Evolutionary conservation across 92 coral and sea anemone species (phyloP).

Genomic region (Actinernus sp.): DNA sequence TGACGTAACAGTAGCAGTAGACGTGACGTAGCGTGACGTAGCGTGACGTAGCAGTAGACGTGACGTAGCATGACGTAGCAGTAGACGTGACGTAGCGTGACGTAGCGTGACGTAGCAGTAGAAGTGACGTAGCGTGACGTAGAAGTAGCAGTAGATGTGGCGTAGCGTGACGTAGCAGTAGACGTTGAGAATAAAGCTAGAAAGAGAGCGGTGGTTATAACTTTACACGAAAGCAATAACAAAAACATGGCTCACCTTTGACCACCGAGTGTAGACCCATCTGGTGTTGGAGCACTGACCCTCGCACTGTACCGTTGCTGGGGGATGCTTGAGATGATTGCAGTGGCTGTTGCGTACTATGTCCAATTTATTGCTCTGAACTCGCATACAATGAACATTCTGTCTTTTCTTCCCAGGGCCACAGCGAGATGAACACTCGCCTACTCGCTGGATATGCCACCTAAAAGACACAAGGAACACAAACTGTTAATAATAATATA

Average conservation of each 20-base stretch:
- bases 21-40: too few relatives aligned
- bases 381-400: constrained; percentile 61
- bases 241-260: constrained; percentile 44
- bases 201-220: too few relatives aligned
- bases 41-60: too few relatives aligned
- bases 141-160: too few relatives aligned
- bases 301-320: constrained; percentile 55
- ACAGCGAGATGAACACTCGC: constrained; percentile 80
- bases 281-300: constrained; percentile 76
- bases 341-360: constrained; percentile 65
- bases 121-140: too few relatives aligned
- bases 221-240: neutral
- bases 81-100: too few relatives aligned
- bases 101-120: too few relatives aligned
- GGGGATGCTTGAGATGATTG: constrained; percentile 55
- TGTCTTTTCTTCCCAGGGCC: constrained; percentile 84
- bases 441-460: constrained; percentile 53
- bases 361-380: constrained; percentile 35
- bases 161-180: too few relatives aligned
- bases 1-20: too few relatives aligned
- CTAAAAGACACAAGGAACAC: constrained; percentile 10
- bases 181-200: too few relatives aligned
- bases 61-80: too few relatives aligned
- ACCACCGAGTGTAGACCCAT: constrained; percentile 87
- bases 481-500: neutral